phyloP scores from a whole-genome alignment of 2,113 vertebrate genomes.

The Paramormyrops kingsleyae region DNA sequence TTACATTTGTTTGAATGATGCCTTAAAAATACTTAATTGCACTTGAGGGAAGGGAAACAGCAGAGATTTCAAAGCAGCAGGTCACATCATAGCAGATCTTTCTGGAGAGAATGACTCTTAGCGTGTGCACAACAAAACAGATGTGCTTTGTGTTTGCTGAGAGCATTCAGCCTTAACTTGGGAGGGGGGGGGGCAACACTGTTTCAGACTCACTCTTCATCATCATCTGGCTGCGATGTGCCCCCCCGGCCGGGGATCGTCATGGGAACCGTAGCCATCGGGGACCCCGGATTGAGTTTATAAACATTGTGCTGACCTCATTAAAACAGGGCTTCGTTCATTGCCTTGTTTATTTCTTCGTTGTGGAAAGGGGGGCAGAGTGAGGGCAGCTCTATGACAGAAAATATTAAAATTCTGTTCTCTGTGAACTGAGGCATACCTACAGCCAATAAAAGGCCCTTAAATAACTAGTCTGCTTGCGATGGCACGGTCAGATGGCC shows the following conservation, averaged over 20 bases:
- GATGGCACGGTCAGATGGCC: background rate
- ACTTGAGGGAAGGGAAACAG: background rate
- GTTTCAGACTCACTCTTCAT: background rate
- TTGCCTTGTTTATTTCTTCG: background rate
- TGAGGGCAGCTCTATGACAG: background rate
- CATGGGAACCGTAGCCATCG: background rate
- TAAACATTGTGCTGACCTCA: background rate
- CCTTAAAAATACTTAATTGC: background rate
- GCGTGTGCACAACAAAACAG: background rate
- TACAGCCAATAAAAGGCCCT: background rate
- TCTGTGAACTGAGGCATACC: background rate
- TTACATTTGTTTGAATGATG: background rate
- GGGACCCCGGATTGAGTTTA: background rate
- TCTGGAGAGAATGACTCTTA: background rate
- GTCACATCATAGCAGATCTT: background rate
- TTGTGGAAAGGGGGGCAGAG: background rate
- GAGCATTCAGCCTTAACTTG: background rate
- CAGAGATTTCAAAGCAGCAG: conserved; percentile 1
- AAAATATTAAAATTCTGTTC: background rate
- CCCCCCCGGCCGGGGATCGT: background rate
- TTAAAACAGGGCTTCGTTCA: background rate
- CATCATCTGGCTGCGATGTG: background rate
- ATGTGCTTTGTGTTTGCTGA: background rate
- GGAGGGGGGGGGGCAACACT: background rate
- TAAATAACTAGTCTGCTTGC: background rate